A percentile compares a stretch with the other conserved stretches of the same genome.
Evolutionary conservation across 2,113 vertebrate species (phyloP).

Genomic region (Ceyx melanurus): DNA sequence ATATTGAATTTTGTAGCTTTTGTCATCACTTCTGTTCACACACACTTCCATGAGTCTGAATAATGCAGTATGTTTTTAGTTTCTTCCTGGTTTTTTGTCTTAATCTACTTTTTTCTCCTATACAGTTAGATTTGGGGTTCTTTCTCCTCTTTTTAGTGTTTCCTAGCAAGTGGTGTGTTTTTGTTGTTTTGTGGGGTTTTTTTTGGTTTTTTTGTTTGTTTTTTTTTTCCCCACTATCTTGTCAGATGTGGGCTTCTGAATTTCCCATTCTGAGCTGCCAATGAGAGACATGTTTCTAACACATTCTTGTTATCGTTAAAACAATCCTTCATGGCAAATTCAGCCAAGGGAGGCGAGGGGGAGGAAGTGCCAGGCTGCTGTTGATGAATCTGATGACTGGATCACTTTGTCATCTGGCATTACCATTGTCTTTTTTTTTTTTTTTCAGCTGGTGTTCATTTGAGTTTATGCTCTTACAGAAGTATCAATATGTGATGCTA

Average conservation of each 20-base stretch:
- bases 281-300: neutral
- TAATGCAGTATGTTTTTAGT: neutral
- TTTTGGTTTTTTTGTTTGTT: neutral
- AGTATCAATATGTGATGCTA: neutral
- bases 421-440: neutral
- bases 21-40: slow-evolving; percentile 43
- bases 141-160: neutral
- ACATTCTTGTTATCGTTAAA: neutral
- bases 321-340: neutral
- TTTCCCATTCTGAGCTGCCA: neutral
- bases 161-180: neutral
- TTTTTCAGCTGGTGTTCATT: slow-evolving; percentile 19
- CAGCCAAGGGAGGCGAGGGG: neutral
- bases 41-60: slow-evolving; percentile 6
- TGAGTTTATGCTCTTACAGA: neutral
- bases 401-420: slow-evolving; percentile 27
- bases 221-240: neutral
- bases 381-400: slow-evolving; percentile 11
- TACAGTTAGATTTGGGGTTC: neutral
- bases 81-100: neutral
- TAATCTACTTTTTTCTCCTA: neutral
- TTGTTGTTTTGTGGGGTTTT: neutral
- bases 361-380: neutral
- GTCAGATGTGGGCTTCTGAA: neutral
- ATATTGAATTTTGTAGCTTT: slow-evolving; percentile 44